phyloP scores from a whole-genome alignment of 2,888 invertebrate species.

The Ceriagrion tenellum region DNA sequence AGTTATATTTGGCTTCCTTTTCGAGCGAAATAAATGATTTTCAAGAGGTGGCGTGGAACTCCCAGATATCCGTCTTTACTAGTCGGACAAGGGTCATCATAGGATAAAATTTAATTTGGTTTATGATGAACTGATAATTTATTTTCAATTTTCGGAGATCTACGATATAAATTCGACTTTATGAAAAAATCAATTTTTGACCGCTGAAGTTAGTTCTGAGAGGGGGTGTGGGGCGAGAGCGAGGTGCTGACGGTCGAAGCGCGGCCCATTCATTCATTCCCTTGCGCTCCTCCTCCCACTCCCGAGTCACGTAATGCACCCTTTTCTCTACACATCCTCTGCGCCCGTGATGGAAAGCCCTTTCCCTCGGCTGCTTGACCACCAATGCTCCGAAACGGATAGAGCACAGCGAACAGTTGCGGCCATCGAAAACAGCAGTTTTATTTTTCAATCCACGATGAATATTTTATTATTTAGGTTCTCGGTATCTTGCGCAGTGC shows the following conservation, averaged over 20 bases:
- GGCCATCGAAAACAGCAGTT: slow-evolving; percentile 50
- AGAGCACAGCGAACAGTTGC: slow-evolving; percentile 44
- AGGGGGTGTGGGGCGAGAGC: not conserved
- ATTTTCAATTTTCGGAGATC: too few relatives aligned
- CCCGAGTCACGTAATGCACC: not conserved
- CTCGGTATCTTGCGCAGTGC: not conserved
- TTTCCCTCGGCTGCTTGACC: slow-evolving; percentile 29
- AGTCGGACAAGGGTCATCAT: too few relatives aligned
- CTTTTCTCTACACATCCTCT: too few relatives aligned
- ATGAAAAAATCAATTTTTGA: too few relatives aligned
- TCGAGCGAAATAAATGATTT: too few relatives aligned
- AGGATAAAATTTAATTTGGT: too few relatives aligned
- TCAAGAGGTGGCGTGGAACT: too few relatives aligned
- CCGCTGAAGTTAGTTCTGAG: too few relatives aligned
- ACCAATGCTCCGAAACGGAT: slow-evolving; percentile 38
- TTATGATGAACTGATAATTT: too few relatives aligned
- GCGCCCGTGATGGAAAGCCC: not conserved
- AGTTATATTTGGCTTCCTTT: too few relatives aligned
- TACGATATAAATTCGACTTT: too few relatives aligned
- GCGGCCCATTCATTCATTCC: not conserved
- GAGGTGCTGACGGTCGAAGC: not conserved
- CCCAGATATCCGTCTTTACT: too few relatives aligned
- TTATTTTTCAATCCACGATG: not conserved
- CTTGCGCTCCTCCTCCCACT: not conserved
- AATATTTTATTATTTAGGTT: not conserved